phyloP scores from a whole-genome alignment of 2,113 vertebrate species.

The Rallus limicola region DNA sequence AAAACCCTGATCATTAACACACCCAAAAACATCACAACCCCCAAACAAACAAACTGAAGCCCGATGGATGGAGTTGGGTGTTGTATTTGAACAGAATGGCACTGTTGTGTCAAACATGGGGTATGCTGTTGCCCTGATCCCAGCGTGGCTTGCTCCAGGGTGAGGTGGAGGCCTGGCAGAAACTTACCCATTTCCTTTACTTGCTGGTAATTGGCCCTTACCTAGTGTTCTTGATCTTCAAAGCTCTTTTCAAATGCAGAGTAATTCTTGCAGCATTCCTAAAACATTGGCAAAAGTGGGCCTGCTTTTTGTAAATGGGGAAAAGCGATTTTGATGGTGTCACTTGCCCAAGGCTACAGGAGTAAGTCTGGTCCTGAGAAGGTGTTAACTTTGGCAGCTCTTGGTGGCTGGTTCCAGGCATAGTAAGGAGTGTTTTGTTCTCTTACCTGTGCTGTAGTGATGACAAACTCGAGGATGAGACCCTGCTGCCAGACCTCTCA shows the following conservation, averaged over 20 bases:
- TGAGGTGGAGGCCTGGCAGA: neutral
- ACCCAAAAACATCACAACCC: too few relatives aligned
- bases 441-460: neutral
- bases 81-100: neutral
- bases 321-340: neutral
- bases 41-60: neutral
- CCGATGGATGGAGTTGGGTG: neutral
- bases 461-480: neutral
- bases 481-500: neutral
- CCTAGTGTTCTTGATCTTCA: constrained; percentile 27
- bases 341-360: neutral
- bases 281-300: neutral
- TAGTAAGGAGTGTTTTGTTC: neutral
- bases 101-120: neutral
- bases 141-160: neutral
- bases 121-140: neutral
- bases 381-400: neutral
- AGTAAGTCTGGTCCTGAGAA: neutral
- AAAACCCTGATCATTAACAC: neutral
- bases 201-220: constrained; percentile 17
- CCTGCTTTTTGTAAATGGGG: neutral
- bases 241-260: constrained; percentile 47
- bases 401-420: neutral
- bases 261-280: constrained; percentile 32
- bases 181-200: neutral